phyloP scores from a whole-genome alignment of 2,888 invertebrate species.

The Aleiodes leptofemur region DNA sequence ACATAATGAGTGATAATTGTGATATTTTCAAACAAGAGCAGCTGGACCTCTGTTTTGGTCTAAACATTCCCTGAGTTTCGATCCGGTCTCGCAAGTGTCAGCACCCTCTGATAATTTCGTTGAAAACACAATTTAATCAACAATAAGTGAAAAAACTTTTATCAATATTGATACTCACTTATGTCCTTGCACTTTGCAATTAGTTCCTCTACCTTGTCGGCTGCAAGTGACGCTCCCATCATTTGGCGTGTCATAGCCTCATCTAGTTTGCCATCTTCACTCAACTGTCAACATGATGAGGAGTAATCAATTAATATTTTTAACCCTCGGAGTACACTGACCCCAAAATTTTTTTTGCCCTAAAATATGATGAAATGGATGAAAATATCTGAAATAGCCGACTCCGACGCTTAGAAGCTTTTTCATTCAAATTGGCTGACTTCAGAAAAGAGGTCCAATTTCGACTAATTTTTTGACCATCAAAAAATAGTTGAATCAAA shows the following conservation, averaged over 20 bases:
- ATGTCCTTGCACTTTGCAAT: conserved; percentile 58
- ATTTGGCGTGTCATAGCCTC: conserved; percentile 59
- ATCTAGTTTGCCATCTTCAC: conserved; percentile 61
- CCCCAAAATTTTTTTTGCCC: too few relatives aligned
- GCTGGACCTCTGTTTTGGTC: conserved; percentile 42
- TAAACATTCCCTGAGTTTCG: conserved; percentile 52
- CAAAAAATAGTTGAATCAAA: too few relatives aligned
- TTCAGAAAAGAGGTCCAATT: too few relatives aligned
- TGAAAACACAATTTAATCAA: conserved; percentile 4
- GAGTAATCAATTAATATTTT: neutral
- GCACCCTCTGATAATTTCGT: conserved; percentile 45
- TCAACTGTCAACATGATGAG: conserved; percentile 55
- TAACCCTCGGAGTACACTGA: too few relatives aligned
- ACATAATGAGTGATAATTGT: too few relatives aligned
- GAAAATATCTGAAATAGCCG: too few relatives aligned
- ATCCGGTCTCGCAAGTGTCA: conserved; percentile 49
- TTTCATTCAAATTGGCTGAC: too few relatives aligned
- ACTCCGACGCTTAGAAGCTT: too few relatives aligned
- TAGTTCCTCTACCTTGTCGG: conserved; percentile 58
- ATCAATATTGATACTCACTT: conserved; percentile 53
- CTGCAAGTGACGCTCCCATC: conserved; percentile 55
- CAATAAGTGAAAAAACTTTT: neutral
- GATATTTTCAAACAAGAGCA: neutral
- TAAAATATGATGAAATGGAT: too few relatives aligned
- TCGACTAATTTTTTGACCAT: too few relatives aligned